These are phyloP conservation scores for Drosophila pachea DNA, from an alignment of 1,140 invertebrate genomes.

Conservation along the genomic window DNA sequence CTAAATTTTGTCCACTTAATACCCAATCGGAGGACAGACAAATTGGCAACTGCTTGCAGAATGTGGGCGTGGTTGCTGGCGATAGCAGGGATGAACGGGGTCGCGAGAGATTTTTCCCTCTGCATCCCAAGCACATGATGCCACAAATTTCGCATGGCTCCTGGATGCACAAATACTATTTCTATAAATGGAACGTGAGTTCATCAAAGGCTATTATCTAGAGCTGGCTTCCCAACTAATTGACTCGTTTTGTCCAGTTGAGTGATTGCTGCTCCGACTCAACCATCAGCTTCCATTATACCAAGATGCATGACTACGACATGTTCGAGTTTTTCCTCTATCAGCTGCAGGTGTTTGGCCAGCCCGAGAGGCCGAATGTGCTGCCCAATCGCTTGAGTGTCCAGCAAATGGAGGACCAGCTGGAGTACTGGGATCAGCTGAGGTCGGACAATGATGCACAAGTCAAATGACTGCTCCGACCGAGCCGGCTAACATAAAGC, in stretches of 20 bases:
- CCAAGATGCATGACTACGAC: slow-evolving; percentile 90
- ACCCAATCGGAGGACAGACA: slow-evolving; percentile 92
- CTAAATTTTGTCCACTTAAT: slow-evolving; percentile 84
- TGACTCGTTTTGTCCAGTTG: slow-evolving; percentile 80
- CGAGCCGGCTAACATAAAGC: not conserved
- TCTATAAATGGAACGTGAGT: slow-evolving; percentile 80
- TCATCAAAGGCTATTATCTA: not conserved
- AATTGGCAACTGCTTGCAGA: slow-evolving; percentile 93
- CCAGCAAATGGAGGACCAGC: slow-evolving; percentile 46
- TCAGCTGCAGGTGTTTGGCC: slow-evolving; percentile 89
- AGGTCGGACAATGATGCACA: slow-evolving; percentile 31
- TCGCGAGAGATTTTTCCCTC: slow-evolving; percentile 87
- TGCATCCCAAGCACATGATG: slow-evolving; percentile 88
- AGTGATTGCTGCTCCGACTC: slow-evolving; percentile 92
- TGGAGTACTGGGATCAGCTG: slow-evolving; percentile 49
- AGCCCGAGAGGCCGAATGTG: slow-evolving; percentile 39
- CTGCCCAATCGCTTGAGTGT: slow-evolving; percentile 33
- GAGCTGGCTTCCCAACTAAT: not conserved
- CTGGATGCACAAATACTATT: slow-evolving; percentile 59
- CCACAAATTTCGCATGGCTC: slow-evolving; percentile 82
- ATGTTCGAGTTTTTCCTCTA: slow-evolving; percentile 93
- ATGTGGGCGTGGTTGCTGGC: slow-evolving; percentile 90
- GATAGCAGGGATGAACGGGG: slow-evolving; percentile 90
- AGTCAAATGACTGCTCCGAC: not conserved
- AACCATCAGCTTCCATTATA: slow-evolving; percentile 93